Evolutionary conservation across 2,888 invertebrate species (phyloP).

Genomic region (Colostygia pectinataria): DNA sequence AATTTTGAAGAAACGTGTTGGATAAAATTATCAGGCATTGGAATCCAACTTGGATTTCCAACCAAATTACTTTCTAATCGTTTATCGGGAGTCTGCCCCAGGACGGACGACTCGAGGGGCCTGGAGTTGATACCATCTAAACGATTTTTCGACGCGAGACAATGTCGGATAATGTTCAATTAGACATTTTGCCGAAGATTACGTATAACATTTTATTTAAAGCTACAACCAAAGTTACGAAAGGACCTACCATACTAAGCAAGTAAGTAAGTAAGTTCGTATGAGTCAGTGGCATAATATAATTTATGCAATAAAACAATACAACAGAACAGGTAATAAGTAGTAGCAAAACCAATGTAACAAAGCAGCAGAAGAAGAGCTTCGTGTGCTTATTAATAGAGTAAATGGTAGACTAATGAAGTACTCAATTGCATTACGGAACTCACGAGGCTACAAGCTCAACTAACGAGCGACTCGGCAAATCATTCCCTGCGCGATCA

Average conservation of each 20-base stretch:
- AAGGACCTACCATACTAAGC: too few species aligned
- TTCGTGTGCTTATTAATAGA: slow-evolving; percentile 16
- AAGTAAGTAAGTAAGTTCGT: too few species aligned
- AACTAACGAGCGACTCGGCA: slow-evolving; percentile 61
- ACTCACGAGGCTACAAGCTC: slow-evolving; percentile 47
- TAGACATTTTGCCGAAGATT: slow-evolving; percentile 2
- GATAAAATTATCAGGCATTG: slow-evolving; percentile 40
- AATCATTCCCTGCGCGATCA: slow-evolving; percentile 50
- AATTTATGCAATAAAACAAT: too few species aligned
- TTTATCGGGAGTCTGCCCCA: slow-evolving; percentile 35
- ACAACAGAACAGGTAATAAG: too few species aligned
- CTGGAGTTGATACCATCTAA: slow-evolving; percentile 33
- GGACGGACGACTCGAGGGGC: slow-evolving; percentile 33
- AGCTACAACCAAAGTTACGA: too few species aligned
- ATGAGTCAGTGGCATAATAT: too few species aligned
- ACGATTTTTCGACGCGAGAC: slow-evolving; percentile 38
- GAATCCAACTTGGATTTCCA: slow-evolving; percentile 46
- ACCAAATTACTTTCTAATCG: slow-evolving; percentile 47
- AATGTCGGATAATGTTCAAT: slow-evolving; percentile 22
- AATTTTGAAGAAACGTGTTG: slow-evolving; percentile 26
- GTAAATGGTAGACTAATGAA: slow-evolving; percentile 33
- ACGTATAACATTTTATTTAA: not conserved
- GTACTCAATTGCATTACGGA: slow-evolving; percentile 43
- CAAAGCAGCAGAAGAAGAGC: not conserved
- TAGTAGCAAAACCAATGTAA: too few species aligned